These are phyloP conservation scores for Cheilosia soror DNA, from an alignment of 2,888 invertebrate genomes.

Conservation along the genomic window DNA sequence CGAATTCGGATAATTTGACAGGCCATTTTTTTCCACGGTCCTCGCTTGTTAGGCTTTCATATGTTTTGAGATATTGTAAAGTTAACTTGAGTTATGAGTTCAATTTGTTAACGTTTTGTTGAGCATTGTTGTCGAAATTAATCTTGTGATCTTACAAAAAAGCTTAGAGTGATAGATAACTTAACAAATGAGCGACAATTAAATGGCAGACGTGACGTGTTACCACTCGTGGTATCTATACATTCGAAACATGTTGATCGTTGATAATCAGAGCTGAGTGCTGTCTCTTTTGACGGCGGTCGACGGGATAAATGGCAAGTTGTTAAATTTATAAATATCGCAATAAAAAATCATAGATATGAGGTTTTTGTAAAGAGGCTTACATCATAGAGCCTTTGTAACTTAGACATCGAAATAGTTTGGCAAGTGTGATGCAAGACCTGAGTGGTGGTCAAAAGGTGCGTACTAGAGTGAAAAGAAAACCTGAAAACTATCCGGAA, in stretches of 20 bases:
- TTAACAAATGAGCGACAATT: too few species aligned
- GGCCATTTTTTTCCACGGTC: constrained; percentile 24
- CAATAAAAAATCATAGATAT: too few species aligned
- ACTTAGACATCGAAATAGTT: background rate
- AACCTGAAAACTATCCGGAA: too few species aligned
- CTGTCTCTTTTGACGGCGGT: too few species aligned
- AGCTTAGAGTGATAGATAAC: background rate
- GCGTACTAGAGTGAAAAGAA: background rate
- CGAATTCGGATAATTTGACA: constrained; percentile 62
- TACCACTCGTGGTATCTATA: too few species aligned
- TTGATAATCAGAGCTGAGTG: too few species aligned
- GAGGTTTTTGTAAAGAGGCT: too few species aligned
- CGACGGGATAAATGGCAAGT: too few species aligned
- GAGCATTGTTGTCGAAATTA: constrained; percentile 26
- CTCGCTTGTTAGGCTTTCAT: constrained; percentile 15
- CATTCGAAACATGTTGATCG: too few species aligned
- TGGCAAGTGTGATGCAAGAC: background rate
- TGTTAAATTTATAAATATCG: too few species aligned
- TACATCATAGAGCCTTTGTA: too few species aligned
- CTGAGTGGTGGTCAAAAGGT: background rate
- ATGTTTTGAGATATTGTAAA: constrained; percentile 38
- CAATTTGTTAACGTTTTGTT: constrained; percentile 53
- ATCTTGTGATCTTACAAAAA: constrained; percentile 1
- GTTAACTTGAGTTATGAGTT: constrained; percentile 55
- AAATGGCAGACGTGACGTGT: too few species aligned